phyloP scores from a whole-genome alignment of 2,888 invertebrate species.

The Hemicrepidius hirtus region DNA sequence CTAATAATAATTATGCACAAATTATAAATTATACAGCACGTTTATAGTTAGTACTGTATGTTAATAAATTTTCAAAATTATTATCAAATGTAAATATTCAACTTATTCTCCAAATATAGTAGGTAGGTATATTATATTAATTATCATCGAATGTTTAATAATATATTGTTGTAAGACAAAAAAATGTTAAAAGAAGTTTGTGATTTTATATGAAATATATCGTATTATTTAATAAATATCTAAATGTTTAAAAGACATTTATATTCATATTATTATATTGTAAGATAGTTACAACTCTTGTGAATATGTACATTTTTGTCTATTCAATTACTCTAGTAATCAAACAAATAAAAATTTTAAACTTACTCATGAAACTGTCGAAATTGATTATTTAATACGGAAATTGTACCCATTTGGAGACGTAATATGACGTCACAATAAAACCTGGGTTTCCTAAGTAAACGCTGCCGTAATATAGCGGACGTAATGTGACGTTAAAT shows the following conservation, averaged over 20 bases:
- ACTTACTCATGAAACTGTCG: too few species aligned
- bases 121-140: conserved; percentile 21
- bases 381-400: too few species aligned
- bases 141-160: conserved; percentile 33
- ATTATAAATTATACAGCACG: conserved; percentile 39
- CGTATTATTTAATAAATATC: conserved; percentile 37
- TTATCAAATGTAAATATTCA: conserved; percentile 31
- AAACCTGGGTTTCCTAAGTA: too few species aligned
- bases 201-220: conserved; percentile 40
- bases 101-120: conserved; percentile 34
- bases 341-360: too few species aligned
- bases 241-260: conserved; percentile 22
- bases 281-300: too few species aligned
- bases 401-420: too few species aligned
- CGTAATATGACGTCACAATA: too few species aligned
- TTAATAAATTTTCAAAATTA: conserved; percentile 24
- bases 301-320: too few species aligned
- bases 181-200: conserved; percentile 30
- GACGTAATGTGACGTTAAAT: too few species aligned
- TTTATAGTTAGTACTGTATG: conserved; percentile 8
- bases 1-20: conserved; percentile 41
- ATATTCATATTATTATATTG: too few species aligned
- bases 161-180: conserved; percentile 22
- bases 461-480: too few species aligned
- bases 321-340: too few species aligned